Evolutionary conservation across 2,888 invertebrate genomes (phyloP).

Genomic region (Idaea dimidiata): DNA sequence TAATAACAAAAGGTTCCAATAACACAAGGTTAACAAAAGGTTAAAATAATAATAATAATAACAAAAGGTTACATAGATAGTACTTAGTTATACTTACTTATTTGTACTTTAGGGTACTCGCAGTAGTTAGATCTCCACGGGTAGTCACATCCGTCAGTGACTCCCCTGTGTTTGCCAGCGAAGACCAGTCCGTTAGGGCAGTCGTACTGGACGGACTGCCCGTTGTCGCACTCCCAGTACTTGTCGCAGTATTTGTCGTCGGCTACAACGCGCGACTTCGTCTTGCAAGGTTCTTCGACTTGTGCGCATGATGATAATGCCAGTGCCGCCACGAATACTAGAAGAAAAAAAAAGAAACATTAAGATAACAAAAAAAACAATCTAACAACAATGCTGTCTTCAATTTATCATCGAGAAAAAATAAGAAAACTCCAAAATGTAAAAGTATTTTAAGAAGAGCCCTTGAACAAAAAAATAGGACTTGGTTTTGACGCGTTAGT

Average conservation of each 20-base stretch:
- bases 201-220: conserved; percentile 91
- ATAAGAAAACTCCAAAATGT: no score
- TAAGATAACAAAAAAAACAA: conserved; percentile 9
- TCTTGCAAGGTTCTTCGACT: conserved; percentile 90
- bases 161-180: conserved; percentile 92
- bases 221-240: conserved; percentile 93
- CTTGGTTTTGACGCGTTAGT: no score
- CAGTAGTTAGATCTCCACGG: conserved; percentile 95
- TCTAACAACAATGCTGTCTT: no score
- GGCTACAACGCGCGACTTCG: conserved; percentile 86
- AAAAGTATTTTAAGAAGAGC: no score
- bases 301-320: conserved; percentile 55
- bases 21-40: no score
- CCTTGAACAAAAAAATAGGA: no score
- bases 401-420: no score
- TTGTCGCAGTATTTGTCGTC: conserved; percentile 90
- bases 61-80: conserved; percentile 59
- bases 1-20: no score
- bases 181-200: conserved; percentile 95
- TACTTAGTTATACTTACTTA: conserved; percentile 82
- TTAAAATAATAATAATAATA: conserved; percentile 88
- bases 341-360: conserved; percentile 26
- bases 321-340: conserved; percentile 52
- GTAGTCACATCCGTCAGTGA: conserved; percentile 94
- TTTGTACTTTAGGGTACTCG: conserved; percentile 82